Conservation (phyloP, 2,888 invertebrate species). For the Lacanobia oleracea region DNA sequence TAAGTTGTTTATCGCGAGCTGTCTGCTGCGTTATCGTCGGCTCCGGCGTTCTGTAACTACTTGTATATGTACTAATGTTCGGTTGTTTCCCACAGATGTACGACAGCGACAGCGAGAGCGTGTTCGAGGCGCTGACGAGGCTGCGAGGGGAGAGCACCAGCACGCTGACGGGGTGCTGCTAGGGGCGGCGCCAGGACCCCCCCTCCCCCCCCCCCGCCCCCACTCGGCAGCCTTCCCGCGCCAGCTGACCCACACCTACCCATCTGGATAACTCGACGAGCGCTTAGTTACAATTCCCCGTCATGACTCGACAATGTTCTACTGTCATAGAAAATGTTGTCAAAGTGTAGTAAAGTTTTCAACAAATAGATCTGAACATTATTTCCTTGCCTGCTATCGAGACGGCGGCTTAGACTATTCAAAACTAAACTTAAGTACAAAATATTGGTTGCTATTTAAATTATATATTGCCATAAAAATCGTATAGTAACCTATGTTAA, state of each 20-base stretch:
- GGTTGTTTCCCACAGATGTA: constrained; percentile 66
- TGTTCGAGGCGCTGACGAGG: constrained; percentile 72
- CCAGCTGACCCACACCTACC: not conserved
- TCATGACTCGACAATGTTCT: constrained; percentile 17
- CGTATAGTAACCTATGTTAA: constrained; percentile 6
- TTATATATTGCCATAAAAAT: constrained; percentile 46
- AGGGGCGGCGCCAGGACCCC: not conserved
- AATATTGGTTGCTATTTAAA: constrained; percentile 28
- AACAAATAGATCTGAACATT: constrained; percentile 62
- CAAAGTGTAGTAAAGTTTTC: constrained; percentile 26
- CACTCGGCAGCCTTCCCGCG: not conserved
- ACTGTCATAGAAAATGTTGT: constrained; percentile 29
- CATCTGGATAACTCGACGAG: constrained; percentile 13
- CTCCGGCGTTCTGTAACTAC: constrained; percentile 14
- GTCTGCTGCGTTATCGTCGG: constrained; percentile 29
- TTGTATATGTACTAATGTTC: constrained; percentile 30
- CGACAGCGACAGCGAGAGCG: constrained; percentile 77
- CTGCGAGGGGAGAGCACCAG: constrained; percentile 71
- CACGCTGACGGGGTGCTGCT: constrained; percentile 63
- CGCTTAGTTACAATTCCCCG: constrained; percentile 46
- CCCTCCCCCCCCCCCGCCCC: no score
- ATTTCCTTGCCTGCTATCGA: constrained; percentile 50
- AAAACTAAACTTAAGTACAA: constrained; percentile 49
- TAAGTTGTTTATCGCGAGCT: constrained; percentile 19
- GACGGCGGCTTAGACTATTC: constrained; percentile 39